Conservation (phyloP, 2,888 invertebrate species). For the Dasysyrphus tricinctus region DNA sequence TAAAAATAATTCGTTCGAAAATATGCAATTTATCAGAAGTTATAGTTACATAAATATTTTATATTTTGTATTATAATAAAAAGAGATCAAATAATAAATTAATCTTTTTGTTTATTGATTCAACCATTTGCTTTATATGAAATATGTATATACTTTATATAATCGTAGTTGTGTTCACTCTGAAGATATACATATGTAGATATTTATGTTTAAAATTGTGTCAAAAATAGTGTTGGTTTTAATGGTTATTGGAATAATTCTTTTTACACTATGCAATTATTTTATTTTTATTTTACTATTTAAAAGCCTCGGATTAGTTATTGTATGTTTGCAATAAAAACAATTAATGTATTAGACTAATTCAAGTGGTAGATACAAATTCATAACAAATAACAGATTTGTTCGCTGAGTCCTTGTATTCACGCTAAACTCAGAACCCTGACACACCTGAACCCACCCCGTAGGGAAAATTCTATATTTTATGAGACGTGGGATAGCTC, state of each 20-base stretch:
- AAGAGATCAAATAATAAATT: slow-evolving; percentile 23
- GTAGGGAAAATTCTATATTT: too few species aligned
- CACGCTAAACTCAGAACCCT: too few species aligned
- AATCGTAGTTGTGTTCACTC: not conserved
- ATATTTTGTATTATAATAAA: slow-evolving; percentile 35
- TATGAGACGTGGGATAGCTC: too few species aligned
- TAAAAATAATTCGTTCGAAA: slow-evolving; percentile 53
- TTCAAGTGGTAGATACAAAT: too few species aligned
- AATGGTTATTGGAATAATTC: not conserved
- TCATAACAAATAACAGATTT: too few species aligned
- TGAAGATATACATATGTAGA: slow-evolving; percentile 1
- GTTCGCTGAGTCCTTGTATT: too few species aligned
- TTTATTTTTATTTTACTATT: not conserved
- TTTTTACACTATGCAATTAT: not conserved
- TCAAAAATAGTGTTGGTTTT: not conserved
- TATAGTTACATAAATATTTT: not conserved
- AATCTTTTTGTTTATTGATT: slow-evolving; percentile 3
- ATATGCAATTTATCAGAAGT: slow-evolving; percentile 29
- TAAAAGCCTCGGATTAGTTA: not conserved
- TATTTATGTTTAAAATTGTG: not conserved
- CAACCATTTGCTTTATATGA: not conserved
- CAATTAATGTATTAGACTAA: too few species aligned
- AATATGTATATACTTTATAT: not conserved
- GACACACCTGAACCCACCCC: too few species aligned
- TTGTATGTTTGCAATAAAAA: too few species aligned